Percentiles rank a stretch among this genome's conserved stretches.
These are phyloP conservation scores for Drosophila falleni DNA, from an alignment of 2,888 invertebrate genomes.

Conservation along the genomic window DNA sequence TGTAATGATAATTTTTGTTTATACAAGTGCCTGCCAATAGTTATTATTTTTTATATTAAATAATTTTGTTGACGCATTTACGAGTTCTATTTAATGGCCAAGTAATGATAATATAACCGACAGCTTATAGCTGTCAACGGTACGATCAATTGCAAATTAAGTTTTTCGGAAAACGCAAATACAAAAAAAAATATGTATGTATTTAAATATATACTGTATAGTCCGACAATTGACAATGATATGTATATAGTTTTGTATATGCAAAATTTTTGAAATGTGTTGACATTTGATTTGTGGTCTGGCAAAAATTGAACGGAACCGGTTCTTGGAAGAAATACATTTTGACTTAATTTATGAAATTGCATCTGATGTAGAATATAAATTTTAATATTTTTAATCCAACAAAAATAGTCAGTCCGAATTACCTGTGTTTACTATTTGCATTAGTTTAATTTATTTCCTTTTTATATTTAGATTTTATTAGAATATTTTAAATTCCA, in stretches of 20 bases:
- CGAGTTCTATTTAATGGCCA: constrained; percentile 37
- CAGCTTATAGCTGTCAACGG: constrained; percentile 38
- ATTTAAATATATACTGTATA: background rate
- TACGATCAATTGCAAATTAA: constrained; percentile 42
- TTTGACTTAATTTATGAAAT: constrained; percentile 19
- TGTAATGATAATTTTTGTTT: constrained; percentile 7
- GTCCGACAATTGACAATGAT: constrained; percentile 16
- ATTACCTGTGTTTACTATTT: constrained; percentile 20
- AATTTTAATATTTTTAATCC: constrained; percentile 7
- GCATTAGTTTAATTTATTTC: constrained; percentile 2
- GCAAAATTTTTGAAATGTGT: constrained; percentile 16
- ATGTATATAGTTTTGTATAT: constrained; percentile 5
- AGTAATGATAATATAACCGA: constrained; percentile 39
- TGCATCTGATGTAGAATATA: constrained; percentile 4
- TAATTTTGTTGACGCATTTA: constrained; percentile 39
- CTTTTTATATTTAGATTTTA: constrained; percentile 11
- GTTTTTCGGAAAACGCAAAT: constrained; percentile 19
- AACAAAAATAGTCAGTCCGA: background rate
- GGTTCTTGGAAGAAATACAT: constrained; percentile 15
- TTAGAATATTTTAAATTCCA: background rate
- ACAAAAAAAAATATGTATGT: background rate
- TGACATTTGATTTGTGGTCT: constrained; percentile 31
- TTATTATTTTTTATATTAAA: constrained; percentile 21
- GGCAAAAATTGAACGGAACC: constrained; percentile 9
- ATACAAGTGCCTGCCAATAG: constrained; percentile 23